Percentiles rank a stretch among this genome's conserved stretches.
These are phyloP conservation scores for Craniophora ligustri DNA, from an alignment of 2,888 invertebrate species.

Conservation along the genomic window DNA sequence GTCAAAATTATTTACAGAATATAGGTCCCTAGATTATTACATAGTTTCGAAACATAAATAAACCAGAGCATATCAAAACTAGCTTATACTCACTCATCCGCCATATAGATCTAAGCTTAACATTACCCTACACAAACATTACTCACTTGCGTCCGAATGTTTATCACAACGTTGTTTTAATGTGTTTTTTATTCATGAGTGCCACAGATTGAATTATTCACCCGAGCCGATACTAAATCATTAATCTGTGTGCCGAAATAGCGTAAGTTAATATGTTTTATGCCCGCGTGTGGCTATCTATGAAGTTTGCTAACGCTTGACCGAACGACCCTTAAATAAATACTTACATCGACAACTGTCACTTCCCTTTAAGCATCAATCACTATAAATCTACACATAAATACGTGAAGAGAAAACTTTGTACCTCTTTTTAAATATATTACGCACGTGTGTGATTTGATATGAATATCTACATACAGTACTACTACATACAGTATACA, in stretches of 20 bases:
- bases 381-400: too few relatives aligned
- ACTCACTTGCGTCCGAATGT: conserved; percentile 55
- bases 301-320: neutral
- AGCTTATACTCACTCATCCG: conserved; percentile 16
- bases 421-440: too few relatives aligned
- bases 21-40: too few relatives aligned
- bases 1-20: too few relatives aligned
- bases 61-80: conserved; percentile 17
- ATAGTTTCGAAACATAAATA: neutral
- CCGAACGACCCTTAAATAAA: too few relatives aligned
- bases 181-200: conserved; percentile 79
- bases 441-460: too few relatives aligned
- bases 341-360: too few relatives aligned
- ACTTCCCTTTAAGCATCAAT: too few relatives aligned
- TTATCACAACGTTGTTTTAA: conserved; percentile 68
- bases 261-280: conserved; percentile 56
- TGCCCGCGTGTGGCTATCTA: neutral
- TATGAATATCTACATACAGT: too few relatives aligned
- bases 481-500: too few relatives aligned
- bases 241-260: conserved; percentile 55
- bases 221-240: conserved; percentile 40
- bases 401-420: too few relatives aligned
- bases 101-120: conserved; percentile 33
- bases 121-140: conserved; percentile 50
- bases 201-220: conserved; percentile 76